Percentiles rank a stretch among this genome's conserved stretches.
phyloP scores from a whole-genome alignment of 2,888 invertebrate species.

The Leuctra nigra region DNA sequence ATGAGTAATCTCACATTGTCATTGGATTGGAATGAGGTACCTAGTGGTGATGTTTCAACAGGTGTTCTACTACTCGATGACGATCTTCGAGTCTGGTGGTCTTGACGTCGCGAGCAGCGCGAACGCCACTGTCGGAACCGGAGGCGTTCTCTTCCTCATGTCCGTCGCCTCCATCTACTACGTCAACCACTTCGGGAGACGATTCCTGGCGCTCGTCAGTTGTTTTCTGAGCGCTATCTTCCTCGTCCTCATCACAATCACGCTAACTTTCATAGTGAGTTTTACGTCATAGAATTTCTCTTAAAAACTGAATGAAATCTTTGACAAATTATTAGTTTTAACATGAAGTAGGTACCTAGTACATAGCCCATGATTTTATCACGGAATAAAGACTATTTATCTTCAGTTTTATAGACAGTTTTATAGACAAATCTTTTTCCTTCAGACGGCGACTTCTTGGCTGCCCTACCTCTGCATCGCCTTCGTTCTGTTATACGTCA shows the following conservation, averaged over 20 bases:
- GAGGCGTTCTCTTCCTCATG: constrained; percentile 62
- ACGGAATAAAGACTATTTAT: too few species aligned
- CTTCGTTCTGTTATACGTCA: constrained; percentile 71
- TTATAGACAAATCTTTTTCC: too few species aligned
- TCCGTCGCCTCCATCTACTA: constrained; percentile 50
- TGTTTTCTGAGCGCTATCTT: constrained; percentile 52
- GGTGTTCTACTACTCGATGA: constrained; percentile 79
- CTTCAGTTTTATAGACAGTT: too few species aligned
- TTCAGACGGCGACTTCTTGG: constrained; percentile 54
- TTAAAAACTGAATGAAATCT: too few species aligned
- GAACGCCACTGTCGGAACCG: constrained; percentile 74
- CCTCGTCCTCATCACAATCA: constrained; percentile 53
- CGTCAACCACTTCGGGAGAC: constrained; percentile 49
- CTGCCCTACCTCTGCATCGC: constrained; percentile 67
- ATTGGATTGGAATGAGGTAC: too few species aligned
- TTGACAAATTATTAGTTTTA: too few species aligned
- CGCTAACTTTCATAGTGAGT: too few species aligned
- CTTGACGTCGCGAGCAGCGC: constrained; percentile 53
- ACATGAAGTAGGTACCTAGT: too few species aligned
- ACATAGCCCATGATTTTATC: too few species aligned
- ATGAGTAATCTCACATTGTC: too few species aligned
- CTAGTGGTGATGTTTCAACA: too few species aligned
- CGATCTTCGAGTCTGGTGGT: constrained; percentile 68
- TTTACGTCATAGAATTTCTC: too few species aligned
- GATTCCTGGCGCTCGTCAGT: constrained; percentile 60